phyloP scores from a whole-genome alignment of 2,888 invertebrate species.

The Drosophila falleni region DNA sequence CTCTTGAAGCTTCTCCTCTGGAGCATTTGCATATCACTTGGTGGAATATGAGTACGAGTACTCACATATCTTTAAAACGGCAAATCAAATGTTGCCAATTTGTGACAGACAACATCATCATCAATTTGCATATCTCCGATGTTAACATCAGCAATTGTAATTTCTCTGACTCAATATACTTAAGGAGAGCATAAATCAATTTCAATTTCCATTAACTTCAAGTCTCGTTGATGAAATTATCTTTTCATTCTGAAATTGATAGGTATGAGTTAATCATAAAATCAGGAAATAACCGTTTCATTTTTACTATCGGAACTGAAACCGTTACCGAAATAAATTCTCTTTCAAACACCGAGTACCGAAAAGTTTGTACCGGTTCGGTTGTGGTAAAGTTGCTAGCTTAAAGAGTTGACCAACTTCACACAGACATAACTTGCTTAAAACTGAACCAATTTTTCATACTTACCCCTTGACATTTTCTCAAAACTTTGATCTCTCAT shows the following conservation, averaged over 20 bases:
- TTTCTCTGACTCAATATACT: constrained; percentile 37
- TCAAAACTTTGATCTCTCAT: too few relatives aligned
- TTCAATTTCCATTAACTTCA: constrained; percentile 37
- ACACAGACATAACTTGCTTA: too few relatives aligned
- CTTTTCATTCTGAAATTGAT: constrained; percentile 1
- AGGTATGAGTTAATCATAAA: background rate
- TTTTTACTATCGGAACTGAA: too few relatives aligned
- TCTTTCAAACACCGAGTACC: too few relatives aligned
- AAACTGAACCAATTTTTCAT: too few relatives aligned
- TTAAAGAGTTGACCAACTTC: too few relatives aligned
- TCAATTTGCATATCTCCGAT: constrained; percentile 71
- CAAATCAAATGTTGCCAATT: constrained; percentile 76
- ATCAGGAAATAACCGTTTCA: too few relatives aligned
- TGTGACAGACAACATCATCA: constrained; percentile 51
- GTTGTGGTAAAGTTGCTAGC: too few relatives aligned
- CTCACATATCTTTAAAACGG: constrained; percentile 56
- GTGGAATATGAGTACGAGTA: constrained; percentile 24
- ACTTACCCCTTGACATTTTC: too few relatives aligned
- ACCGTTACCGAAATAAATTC: too few relatives aligned
- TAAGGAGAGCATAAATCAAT: constrained; percentile 61
- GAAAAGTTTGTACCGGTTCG: too few relatives aligned
- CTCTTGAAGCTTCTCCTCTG: constrained; percentile 35
- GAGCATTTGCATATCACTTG: constrained; percentile 70
- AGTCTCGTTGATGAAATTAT: constrained; percentile 43
- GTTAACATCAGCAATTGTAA: constrained; percentile 51